These are phyloP conservation scores for Morpho helenor DNA, from an alignment of 2,888 invertebrate species.

Conservation along the genomic window DNA sequence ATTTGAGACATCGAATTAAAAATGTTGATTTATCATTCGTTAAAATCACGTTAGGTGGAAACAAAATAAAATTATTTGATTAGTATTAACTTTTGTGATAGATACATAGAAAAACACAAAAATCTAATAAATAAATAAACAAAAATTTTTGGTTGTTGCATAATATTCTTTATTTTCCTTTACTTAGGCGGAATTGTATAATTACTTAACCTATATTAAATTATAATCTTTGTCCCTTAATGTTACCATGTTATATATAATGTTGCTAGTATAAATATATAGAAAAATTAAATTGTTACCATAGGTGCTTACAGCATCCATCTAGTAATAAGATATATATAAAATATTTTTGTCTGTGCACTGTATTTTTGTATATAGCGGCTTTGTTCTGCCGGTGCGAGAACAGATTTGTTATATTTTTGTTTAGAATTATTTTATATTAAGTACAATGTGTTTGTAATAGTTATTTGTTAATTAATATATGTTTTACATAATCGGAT, in stretches of 20 bases:
- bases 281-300: constrained; percentile 26
- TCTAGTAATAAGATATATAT: neutral
- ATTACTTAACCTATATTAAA: too few species aligned
- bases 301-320: constrained; percentile 20
- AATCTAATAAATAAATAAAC: neutral
- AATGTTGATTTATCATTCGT: too few species aligned
- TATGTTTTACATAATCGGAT: too few species aligned
- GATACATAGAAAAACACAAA: neutral
- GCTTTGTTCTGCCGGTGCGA: too few species aligned
- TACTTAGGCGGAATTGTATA: neutral
- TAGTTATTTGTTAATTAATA: too few species aligned
- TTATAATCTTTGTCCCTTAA: constrained; percentile 7
- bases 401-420: too few species aligned
- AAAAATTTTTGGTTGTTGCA: neutral
- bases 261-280: constrained; percentile 23
- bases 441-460: too few species aligned
- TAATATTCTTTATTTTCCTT: constrained; percentile 3
- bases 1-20: too few species aligned
- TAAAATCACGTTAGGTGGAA: too few species aligned
- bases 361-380: neutral
- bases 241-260: constrained; percentile 20
- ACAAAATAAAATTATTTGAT: too few species aligned
- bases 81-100: too few species aligned
- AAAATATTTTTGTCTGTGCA: neutral
- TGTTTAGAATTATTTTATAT: too few species aligned